phyloP scores from a whole-genome alignment of 2,113 vertebrate genomes.

The Dicentrarchus labrax region DNA sequence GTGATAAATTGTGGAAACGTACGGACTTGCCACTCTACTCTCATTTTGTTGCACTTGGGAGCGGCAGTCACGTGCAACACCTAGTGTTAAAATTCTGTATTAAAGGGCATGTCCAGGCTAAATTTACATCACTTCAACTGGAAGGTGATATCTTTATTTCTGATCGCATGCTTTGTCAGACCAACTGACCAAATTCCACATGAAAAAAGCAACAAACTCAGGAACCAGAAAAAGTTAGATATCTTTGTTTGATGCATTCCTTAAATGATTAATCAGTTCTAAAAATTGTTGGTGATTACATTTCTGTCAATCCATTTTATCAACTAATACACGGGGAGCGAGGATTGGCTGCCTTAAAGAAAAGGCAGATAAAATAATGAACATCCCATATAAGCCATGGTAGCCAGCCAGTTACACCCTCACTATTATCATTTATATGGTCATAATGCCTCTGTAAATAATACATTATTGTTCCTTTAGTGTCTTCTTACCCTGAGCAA shows the following conservation, averaged over 20 bases:
- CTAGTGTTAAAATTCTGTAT: too few species aligned
- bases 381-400: background rate
- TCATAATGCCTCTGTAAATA: background rate
- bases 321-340: too few species aligned
- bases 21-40: too few species aligned
- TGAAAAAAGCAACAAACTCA: background rate
- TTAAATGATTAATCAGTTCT: too few species aligned
- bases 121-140: background rate
- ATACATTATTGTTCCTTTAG: background rate
- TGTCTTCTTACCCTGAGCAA: constrained; percentile 84
- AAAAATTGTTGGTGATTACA: background rate
- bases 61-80: too few species aligned
- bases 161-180: background rate
- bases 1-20: too few species aligned
- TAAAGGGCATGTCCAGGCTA: too few species aligned
- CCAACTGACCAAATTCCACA: background rate
- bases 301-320: background rate
- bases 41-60: too few species aligned
- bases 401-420: background rate
- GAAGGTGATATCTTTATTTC: background rate
- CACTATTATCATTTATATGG: background rate
- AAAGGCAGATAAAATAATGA: background rate
- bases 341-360: background rate
- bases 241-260: background rate
- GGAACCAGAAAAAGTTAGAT: background rate